Base-by-base conservation (phyloP, 2,797 vertebrate species). In the Macropodus opercularis region DNA sequence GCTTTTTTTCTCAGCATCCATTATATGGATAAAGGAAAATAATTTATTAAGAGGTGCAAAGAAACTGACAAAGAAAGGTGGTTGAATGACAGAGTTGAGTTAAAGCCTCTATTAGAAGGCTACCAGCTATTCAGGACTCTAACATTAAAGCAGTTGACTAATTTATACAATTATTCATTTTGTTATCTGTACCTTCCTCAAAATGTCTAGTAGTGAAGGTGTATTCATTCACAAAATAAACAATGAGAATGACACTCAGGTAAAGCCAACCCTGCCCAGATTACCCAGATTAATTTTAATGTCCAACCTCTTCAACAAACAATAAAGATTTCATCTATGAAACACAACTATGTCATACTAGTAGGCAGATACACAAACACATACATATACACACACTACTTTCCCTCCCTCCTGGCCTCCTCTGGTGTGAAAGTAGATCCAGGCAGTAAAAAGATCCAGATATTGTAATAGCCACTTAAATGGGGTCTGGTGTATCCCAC, bases 391-490 rank as follows among this genome's bases (percentile, higher is more conserved):
- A 41, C 12, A 19, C 9, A 22, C 14, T n/a, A 7, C 34, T 9
- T 15, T 13, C 18, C 15, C 6, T 40, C 19, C 11, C 14, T 12
- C 26, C 41, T 14, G 27, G 23, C 53, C 23, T 21, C 21, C 46
- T 31, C 34, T 34, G 8, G 27, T 71, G 65, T 83, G 68, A 82
- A 80, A 79, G 72, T 38, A 69, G 76, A 80, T 76, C 75, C 58
- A 48, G 61, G 47, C 72, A 59, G 62, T 68, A 67, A 78, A 72
- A 65, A 47, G 81, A 84, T 87, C 63, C 63, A 65, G 51, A 83
- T 70, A 67, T 72, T 73, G 46, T 83, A 86, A 85, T 56, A 69
- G 78, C 64, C 78, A 75, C 80, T 85, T 89, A 78, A 85, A 84
- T 73, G 67, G 72, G 77, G 70, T 80, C 55, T 79, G 70, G 48